A percentile compares a stretch with the other conserved stretches of the same genome.
phyloP scores from a whole-genome alignment of 2,797 vertebrate species.

The Sebastes oblongus region DNA sequence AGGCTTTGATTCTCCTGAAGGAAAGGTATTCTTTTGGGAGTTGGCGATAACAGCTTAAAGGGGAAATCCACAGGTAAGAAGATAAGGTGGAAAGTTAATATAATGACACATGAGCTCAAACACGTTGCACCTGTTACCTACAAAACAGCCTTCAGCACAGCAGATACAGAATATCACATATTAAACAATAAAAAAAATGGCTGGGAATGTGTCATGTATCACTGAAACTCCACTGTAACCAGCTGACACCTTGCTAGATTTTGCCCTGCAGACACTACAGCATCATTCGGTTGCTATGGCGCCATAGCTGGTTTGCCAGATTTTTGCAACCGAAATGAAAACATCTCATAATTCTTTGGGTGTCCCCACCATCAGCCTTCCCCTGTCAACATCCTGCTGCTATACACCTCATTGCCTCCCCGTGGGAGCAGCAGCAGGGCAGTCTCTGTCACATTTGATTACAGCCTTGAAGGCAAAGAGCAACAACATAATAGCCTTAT shows the following conservation, averaged over 20 bases:
- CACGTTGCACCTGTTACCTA: constrained; percentile 9
- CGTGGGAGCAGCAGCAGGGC: constrained; percentile 62
- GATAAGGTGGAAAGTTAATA: neutral
- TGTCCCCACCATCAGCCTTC: constrained; percentile 37
- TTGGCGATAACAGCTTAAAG: neutral
- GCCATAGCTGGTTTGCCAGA: constrained; percentile 1
- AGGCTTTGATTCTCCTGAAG: constrained; percentile 26
- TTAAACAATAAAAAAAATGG: constrained; percentile 6
- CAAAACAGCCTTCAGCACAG: constrained; percentile 22
- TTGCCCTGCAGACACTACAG: constrained; percentile 32
- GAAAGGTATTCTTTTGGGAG: constrained; percentile 1
- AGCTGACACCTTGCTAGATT: constrained; percentile 30
- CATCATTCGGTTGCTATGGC: constrained; percentile 11
- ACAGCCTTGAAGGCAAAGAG: constrained; percentile 76
- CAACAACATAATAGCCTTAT: constrained; percentile 80
- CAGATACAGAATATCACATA: constrained; percentile 7
- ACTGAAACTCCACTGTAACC: constrained; percentile 1
- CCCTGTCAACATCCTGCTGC: constrained; percentile 58
- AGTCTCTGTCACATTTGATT: constrained; percentile 78
- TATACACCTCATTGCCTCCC: constrained; percentile 64
- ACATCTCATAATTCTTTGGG: constrained; percentile 51
- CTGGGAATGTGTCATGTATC: constrained; percentile 25
- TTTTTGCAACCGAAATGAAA: constrained; percentile 57
- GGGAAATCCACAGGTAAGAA: constrained; percentile 8
- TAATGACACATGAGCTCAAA: constrained; percentile 9